These are phyloP conservation scores for Falco peregrinus DNA, from an alignment of 2,797 vertebrate species.

Conservation along the genomic window DNA sequence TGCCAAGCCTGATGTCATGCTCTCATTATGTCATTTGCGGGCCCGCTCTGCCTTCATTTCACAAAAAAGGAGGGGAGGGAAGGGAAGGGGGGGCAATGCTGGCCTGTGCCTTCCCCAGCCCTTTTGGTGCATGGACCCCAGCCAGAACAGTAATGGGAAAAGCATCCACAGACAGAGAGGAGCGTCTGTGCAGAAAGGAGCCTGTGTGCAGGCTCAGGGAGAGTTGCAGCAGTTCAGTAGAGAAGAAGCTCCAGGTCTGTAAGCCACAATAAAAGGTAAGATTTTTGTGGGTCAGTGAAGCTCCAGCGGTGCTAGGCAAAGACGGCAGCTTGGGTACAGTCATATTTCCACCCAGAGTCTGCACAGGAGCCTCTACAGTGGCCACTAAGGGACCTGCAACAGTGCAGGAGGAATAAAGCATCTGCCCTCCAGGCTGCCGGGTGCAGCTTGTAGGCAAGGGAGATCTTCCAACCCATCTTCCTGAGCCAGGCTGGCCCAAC, in stretches of 20 bases:
- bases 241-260: neutral
- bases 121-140: neutral
- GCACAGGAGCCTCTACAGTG: neutral
- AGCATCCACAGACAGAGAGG: conserved; percentile 18
- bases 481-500: neutral
- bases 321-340: neutral
- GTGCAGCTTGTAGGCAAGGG: neutral
- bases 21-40: conserved; percentile 73
- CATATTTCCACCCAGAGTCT: neutral
- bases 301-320: neutral
- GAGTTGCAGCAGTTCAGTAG: neutral
- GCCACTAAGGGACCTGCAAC: neutral
- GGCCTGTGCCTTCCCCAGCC: conserved; percentile 21
- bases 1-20: conserved; percentile 76
- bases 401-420: neutral
- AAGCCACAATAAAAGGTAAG: neutral
- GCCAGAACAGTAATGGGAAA: conserved; percentile 62
- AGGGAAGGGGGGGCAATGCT: neutral
- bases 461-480: neutral
- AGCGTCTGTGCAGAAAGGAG: neutral
- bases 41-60: conserved; percentile 38
- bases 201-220: neutral
- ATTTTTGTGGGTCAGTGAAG: neutral
- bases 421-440: neutral
- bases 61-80: neutral